Percentiles rank a stretch among this genome's conserved stretches.
phyloP scores from a whole-genome alignment of 1,140 invertebrate genomes.

The Pogonus chalceus region DNA sequence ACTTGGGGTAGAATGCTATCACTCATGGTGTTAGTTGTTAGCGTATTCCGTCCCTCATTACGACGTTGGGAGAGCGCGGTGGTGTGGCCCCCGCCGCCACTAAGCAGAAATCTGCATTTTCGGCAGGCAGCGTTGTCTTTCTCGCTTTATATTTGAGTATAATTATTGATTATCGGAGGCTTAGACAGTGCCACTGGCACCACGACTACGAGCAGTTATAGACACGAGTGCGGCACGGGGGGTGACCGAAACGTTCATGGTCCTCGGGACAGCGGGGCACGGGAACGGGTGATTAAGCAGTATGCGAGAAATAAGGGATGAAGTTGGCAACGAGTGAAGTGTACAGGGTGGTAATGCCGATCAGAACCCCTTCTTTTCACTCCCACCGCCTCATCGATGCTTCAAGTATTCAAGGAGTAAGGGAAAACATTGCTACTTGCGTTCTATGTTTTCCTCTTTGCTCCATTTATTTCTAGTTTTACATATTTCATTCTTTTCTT shows the following conservation, averaged over 20 bases:
- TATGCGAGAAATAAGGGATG: background rate
- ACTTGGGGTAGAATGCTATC: too few relatives aligned
- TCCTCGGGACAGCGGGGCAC: background rate
- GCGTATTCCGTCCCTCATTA: background rate
- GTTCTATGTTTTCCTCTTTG: too few relatives aligned
- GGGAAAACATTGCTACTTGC: too few relatives aligned
- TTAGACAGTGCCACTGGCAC: background rate
- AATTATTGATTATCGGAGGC: conserved; percentile 5
- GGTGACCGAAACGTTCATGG: background rate
- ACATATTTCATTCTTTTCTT: too few relatives aligned
- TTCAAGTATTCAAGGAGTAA: too few relatives aligned
- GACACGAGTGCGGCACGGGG: background rate
- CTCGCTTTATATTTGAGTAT: conserved; percentile 6
- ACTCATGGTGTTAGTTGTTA: background rate
- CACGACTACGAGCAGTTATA: background rate
- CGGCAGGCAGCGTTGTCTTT: background rate
- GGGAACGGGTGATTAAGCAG: background rate
- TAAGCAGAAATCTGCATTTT: conserved; percentile 1
- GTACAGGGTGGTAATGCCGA: background rate
- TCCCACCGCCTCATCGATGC: too few relatives aligned
- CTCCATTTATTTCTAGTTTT: too few relatives aligned
- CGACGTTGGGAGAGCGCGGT: too few relatives aligned
- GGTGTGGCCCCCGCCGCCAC: too few relatives aligned
- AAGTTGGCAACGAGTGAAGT: background rate
- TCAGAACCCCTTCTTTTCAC: background rate